Conservation (phyloP, 2,888 invertebrate genomes). For the Coleophora flavipennella region DNA sequence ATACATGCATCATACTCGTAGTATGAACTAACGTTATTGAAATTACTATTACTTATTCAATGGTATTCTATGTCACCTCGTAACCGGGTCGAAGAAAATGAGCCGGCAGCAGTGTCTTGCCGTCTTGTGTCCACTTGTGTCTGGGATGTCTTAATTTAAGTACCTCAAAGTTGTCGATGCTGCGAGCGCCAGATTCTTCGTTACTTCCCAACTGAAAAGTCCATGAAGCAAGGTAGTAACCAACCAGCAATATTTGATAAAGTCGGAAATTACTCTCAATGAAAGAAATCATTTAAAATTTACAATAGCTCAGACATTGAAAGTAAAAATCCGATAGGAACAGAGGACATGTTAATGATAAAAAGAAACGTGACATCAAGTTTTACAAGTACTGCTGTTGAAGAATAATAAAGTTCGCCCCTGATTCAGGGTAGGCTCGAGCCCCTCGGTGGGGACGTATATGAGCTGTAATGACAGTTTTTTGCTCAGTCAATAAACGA, state of each 20-base stretch:
- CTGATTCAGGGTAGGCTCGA: no score
- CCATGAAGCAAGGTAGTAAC: slow-evolving; percentile 64
- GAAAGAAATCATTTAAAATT: slow-evolving; percentile 2
- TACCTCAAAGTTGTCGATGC: slow-evolving; percentile 48
- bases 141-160: slow-evolving; percentile 44
- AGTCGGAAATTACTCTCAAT: no score
- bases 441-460: no score
- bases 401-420: no score
- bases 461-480: neutral
- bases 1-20: slow-evolving; percentile 53
- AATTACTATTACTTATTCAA: slow-evolving; percentile 36
- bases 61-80: slow-evolving; percentile 65
- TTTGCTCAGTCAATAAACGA: slow-evolving; percentile 7
- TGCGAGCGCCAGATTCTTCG: slow-evolving; percentile 28
- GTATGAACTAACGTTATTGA: slow-evolving; percentile 29
- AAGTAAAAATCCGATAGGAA: slow-evolving; percentile 35
- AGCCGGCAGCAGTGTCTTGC: neutral
- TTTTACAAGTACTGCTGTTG: slow-evolving; percentile 18
- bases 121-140: slow-evolving; percentile 3
- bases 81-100: slow-evolving; percentile 30
- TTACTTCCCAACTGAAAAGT: slow-evolving; percentile 66
- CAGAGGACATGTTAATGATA: slow-evolving; percentile 32
- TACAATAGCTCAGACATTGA: slow-evolving; percentile 26
- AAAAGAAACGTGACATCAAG: slow-evolving; percentile 33
- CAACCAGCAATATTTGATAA: slow-evolving; percentile 21